A percentile compares a stretch with the other conserved stretches of the same genome.
Conservation (phyloP, 2,797 vertebrate species). For the Phataginus tricuspis region DNA sequence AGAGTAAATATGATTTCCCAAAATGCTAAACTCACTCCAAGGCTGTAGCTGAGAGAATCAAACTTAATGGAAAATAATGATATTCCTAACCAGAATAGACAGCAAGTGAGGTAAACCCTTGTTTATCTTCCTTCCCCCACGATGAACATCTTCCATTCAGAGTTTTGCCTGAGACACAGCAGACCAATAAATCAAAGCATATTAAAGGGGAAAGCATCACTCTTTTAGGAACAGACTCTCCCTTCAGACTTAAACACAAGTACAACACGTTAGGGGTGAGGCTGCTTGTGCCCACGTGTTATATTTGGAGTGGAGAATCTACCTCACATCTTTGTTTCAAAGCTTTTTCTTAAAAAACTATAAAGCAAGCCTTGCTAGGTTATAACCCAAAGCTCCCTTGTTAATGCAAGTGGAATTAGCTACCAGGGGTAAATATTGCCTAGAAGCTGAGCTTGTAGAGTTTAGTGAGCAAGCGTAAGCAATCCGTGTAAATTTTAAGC, state of each 20-base stretch:
- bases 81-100: slow-evolving; percentile 40
- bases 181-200: not conserved
- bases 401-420: not conserved
- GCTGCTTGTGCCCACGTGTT: too few species aligned
- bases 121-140: not conserved
- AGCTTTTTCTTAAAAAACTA: not conserved
- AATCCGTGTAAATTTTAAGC: not conserved
- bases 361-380: not conserved
- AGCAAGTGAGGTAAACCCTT: not conserved
- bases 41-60: not conserved
- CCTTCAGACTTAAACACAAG: not conserved
- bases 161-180: not conserved
- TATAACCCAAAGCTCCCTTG: not conserved
- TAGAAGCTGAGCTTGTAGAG: not conserved
- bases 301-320: not conserved
- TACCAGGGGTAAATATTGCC: fast-evolving
- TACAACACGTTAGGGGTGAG: not conserved
- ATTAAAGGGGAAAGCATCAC: not conserved
- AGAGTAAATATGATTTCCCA: slow-evolving; percentile 52
- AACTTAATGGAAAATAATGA: slow-evolving; percentile 35
- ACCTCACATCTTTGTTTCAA: not conserved
- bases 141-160: not conserved
- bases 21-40: not conserved
- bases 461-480: not conserved
- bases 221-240: not conserved